A percentile compares a stretch with the other conserved stretches of the same genome.
phyloP scores from a whole-genome alignment of 2,113 vertebrate genomes.

The Nettapus auritus region DNA sequence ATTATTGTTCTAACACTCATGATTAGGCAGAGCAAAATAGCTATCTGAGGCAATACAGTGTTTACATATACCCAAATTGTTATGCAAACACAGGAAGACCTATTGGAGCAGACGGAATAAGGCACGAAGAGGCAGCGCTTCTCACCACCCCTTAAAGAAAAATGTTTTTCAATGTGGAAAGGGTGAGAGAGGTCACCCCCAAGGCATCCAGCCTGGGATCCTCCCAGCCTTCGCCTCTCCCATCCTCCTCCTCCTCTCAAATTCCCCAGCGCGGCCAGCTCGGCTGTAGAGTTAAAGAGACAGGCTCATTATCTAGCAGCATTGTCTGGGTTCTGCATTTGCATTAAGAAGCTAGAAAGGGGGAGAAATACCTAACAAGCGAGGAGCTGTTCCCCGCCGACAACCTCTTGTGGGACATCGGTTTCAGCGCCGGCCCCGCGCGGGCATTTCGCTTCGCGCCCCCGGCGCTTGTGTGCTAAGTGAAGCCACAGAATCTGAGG shows the following conservation, averaged over 20 bases:
- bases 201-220: constrained; percentile 42
- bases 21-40: not conserved
- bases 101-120: constrained; percentile 5
- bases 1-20: not conserved
- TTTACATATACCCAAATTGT: constrained; percentile 28
- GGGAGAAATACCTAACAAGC: not conserved
- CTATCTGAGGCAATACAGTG: not conserved
- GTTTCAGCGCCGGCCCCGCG: rapidly evolving
- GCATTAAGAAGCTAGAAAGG: not conserved
- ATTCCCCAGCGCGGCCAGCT: not conserved
- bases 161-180: constrained; percentile 40
- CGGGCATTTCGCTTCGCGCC: rapidly evolving
- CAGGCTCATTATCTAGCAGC: not conserved
- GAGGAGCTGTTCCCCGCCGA: not conserved
- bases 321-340: not conserved
- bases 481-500: not conserved
- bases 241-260: constrained; percentile 33
- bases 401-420: not conserved
- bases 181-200: constrained; percentile 64
- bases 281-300: not conserved
- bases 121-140: not conserved
- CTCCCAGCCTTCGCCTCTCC: constrained; percentile 15
- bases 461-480: not conserved
- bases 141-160: constrained; percentile 3
- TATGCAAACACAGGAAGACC: constrained; percentile 36